A percentile compares a stretch with the other conserved stretches of the same genome.
Conservation (phyloP, 2,888 invertebrate species). For the Drosophila lutescens region DNA sequence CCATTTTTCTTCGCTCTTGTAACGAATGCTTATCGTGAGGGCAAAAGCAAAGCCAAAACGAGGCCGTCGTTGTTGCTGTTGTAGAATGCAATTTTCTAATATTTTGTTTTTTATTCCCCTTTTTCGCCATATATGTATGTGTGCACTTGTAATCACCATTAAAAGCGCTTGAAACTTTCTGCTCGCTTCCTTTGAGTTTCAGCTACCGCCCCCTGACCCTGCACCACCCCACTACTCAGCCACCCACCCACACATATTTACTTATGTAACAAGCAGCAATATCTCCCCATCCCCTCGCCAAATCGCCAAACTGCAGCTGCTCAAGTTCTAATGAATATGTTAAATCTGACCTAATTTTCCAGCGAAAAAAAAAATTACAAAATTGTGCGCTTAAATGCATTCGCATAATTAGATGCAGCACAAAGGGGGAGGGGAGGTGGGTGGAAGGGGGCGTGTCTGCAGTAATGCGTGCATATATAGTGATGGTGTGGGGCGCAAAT, state of each 20-base stretch:
- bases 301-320: conserved; percentile 3
- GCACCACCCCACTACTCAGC: neutral
- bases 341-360: conserved; percentile 78
- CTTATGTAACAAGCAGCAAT: conserved; percentile 19
- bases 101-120: conserved; percentile 57
- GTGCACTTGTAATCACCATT: conserved; percentile 76
- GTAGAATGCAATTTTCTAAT: conserved; percentile 77
- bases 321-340: conserved; percentile 74
- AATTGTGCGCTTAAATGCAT: conserved; percentile 72
- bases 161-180: conserved; percentile 69
- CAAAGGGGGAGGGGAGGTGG: neutral
- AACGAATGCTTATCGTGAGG: conserved; percentile 69
- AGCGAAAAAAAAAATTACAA: conserved; percentile 41
- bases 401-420: conserved; percentile 76
- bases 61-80: conserved; percentile 63
- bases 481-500: conserved; percentile 16
- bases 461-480: conserved; percentile 24
- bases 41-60: conserved; percentile 75
- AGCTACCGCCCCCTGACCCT: conserved; percentile 44
- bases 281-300: conserved; percentile 1
- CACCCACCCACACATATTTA: conserved; percentile 31
- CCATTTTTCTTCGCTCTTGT: conserved; percentile 28
- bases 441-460: conserved; percentile 10
- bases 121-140: conserved; percentile 37
- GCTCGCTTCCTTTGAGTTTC: conserved; percentile 66